phyloP scores from a whole-genome alignment of 1,140 invertebrate genomes.

The Tachypleus tridentatus region DNA sequence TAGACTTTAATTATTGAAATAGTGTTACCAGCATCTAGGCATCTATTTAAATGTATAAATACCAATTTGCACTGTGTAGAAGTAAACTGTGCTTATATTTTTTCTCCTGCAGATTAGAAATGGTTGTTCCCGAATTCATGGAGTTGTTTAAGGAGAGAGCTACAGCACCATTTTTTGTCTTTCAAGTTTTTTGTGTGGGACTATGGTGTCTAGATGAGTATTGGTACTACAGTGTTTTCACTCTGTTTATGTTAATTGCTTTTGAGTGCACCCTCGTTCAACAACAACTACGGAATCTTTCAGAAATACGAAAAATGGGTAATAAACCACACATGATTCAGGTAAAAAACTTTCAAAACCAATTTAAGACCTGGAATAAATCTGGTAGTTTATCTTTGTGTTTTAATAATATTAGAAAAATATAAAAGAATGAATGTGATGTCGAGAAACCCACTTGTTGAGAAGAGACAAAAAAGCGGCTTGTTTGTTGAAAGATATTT shows the following conservation, averaged over 20 bases:
- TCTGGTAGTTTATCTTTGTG: too few species aligned
- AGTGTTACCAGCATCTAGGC: background rate
- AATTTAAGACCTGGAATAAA: too few species aligned
- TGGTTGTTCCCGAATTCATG: conserved; percentile 90
- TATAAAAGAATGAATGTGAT: too few species aligned
- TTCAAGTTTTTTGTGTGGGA: conserved; percentile 86
- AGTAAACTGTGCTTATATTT: conserved; percentile 16
- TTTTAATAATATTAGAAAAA: too few species aligned
- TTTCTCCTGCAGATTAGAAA: conserved; percentile 52
- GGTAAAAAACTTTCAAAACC: conserved; percentile 32
- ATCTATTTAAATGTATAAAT: background rate
- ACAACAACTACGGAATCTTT: conserved; percentile 94
- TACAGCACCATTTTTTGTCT: conserved; percentile 97
- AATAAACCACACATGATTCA: conserved; percentile 88
- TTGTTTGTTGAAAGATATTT: too few species aligned
- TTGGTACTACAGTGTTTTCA: conserved; percentile 96
- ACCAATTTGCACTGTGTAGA: background rate
- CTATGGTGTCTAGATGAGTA: conserved; percentile 98
- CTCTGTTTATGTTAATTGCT: conserved; percentile 89
- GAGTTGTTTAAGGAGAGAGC: conserved; percentile 95
- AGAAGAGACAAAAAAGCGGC: too few species aligned
- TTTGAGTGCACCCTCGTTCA: conserved; percentile 98
- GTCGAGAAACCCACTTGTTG: too few species aligned
- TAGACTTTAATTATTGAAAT: background rate
- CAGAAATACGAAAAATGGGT: conserved; percentile 99